Percentiles rank a stretch among this genome's conserved stretches.
Evolutionary conservation across 2,888 invertebrate species (phyloP).

Genomic region (Catocala nupta): DNA sequence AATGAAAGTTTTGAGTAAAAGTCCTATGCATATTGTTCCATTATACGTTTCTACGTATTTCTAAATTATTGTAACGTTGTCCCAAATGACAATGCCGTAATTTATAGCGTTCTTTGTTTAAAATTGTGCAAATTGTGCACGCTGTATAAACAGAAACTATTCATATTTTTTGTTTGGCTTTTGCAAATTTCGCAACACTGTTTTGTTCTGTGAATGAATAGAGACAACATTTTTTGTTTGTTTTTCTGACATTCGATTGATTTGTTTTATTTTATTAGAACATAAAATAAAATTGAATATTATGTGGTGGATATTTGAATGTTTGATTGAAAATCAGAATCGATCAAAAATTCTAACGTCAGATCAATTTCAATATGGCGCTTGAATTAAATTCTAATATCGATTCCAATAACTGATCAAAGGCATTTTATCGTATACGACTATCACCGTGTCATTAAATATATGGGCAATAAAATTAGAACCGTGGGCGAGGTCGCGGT

Average conservation of each 20-base stretch:
- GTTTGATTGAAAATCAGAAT: constrained; percentile 32
- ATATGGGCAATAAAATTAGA: constrained; percentile 49
- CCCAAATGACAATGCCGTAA: constrained; percentile 44
- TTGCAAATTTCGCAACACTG: constrained; percentile 42
- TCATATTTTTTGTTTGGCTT: constrained; percentile 44
- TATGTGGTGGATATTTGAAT: constrained; percentile 23
- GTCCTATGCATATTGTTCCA: constrained; percentile 32
- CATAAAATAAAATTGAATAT: constrained; percentile 6
- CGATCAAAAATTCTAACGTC: constrained; percentile 10
- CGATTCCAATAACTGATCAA: constrained; percentile 44
- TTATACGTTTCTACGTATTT: constrained; percentile 43
- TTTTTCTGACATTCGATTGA: constrained; percentile 16
- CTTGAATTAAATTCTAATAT: constrained; percentile 40
- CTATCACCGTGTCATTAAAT: constrained; percentile 48
- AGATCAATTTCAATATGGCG: constrained; percentile 44
- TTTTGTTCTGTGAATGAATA: constrained; percentile 27
- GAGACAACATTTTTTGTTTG: constrained; percentile 15
- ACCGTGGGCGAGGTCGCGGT: constrained; percentile 45
- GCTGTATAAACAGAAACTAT: constrained; percentile 48
- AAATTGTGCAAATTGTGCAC: constrained; percentile 59
- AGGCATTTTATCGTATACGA: constrained; percentile 42
- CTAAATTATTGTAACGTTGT: constrained; percentile 45
- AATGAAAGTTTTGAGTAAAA: constrained; percentile 43
- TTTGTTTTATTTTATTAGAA: constrained; percentile 18
- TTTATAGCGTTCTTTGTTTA: constrained; percentile 50